Evolutionary conservation across 2,888 invertebrate genomes (phyloP).

Genomic region (Aporophyla lueneburgensis): DNA sequence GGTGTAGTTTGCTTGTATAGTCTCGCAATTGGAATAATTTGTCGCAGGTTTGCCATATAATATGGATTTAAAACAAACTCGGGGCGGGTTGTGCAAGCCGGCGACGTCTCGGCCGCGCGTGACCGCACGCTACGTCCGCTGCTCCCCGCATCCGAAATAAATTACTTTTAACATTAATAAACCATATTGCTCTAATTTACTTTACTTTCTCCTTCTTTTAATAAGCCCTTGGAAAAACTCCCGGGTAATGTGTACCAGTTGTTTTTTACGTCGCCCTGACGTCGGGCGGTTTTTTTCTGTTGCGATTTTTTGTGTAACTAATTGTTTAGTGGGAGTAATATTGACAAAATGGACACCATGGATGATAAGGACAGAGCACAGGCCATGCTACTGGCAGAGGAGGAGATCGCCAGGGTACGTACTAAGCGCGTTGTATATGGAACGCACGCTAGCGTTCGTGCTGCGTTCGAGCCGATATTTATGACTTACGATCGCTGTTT

Average conservation of each 20-base stretch:
- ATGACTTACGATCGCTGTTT: conserved; percentile 45
- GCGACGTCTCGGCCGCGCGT: conserved; percentile 77
- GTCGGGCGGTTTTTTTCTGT: conserved; percentile 83
- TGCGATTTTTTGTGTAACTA: conserved; percentile 67
- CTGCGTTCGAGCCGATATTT: conserved; percentile 48
- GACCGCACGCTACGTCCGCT: conserved; percentile 81
- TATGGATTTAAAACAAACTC: conserved; percentile 61
- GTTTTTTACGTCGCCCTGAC: conserved; percentile 87
- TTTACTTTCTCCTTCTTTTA: conserved; percentile 89
- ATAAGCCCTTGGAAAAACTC: conserved; percentile 87
- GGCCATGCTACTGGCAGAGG: conserved; percentile 84
- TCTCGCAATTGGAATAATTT: conserved; percentile 37
- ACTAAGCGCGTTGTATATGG: conserved; percentile 49
- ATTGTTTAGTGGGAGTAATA: conserved; percentile 68
- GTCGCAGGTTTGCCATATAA: conserved; percentile 54
- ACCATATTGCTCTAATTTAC: conserved; percentile 89
- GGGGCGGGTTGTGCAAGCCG: conserved; percentile 71
- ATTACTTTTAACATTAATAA: conserved; percentile 90
- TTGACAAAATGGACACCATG: conserved; percentile 71
- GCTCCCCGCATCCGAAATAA: conserved; percentile 81
- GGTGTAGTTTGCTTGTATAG: conserved; percentile 31
- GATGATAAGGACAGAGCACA: conserved; percentile 77
- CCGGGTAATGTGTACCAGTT: conserved; percentile 87
- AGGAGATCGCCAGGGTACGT: conserved; percentile 84
- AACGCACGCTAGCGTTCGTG: conserved; percentile 65